A percentile compares a stretch with the other conserved stretches of the same genome.
These are phyloP conservation scores for Rhinoraja longicauda DNA, from an alignment of 2,797 vertebrate species.

Conservation along the genomic window DNA sequence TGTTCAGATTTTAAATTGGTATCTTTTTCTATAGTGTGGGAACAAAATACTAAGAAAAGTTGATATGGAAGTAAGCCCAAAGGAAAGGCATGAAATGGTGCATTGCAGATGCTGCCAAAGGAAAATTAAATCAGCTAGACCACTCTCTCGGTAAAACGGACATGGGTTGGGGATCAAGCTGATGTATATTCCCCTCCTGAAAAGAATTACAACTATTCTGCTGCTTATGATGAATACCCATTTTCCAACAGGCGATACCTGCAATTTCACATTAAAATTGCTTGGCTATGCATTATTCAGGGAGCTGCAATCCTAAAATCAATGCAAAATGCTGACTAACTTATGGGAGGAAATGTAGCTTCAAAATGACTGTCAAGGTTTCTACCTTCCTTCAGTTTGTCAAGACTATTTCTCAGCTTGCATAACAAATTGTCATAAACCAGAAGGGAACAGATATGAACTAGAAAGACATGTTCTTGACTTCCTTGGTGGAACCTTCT, in stretches of 20 bases:
- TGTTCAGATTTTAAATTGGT: not conserved
- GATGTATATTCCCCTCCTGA: not conserved
- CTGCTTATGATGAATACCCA: not conserved
- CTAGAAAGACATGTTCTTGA: too few species aligned
- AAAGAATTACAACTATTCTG: not conserved
- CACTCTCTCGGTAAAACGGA: not conserved
- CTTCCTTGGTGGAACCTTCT: too few species aligned
- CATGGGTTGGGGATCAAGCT: not conserved
- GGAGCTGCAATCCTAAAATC: not conserved
- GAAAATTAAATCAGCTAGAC: not conserved
- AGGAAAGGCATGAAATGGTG: not conserved
- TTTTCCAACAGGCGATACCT: not conserved
- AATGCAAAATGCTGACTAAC: not conserved
- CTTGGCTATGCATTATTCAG: not conserved
- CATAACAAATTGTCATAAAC: too few species aligned
- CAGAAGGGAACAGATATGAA: too few species aligned
- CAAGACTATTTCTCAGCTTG: not conserved
- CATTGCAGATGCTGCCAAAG: not conserved
- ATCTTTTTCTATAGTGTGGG: not conserved
- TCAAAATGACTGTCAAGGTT: not conserved
- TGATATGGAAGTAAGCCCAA: not conserved
- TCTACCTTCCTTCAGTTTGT: not conserved
- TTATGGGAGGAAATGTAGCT: not conserved
- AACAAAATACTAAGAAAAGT: not conserved
- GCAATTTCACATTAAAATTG: not conserved